Evolutionary conservation across 2,113 vertebrate species (phyloP).

Genomic region (Edolisoma coerulescens): DNA sequence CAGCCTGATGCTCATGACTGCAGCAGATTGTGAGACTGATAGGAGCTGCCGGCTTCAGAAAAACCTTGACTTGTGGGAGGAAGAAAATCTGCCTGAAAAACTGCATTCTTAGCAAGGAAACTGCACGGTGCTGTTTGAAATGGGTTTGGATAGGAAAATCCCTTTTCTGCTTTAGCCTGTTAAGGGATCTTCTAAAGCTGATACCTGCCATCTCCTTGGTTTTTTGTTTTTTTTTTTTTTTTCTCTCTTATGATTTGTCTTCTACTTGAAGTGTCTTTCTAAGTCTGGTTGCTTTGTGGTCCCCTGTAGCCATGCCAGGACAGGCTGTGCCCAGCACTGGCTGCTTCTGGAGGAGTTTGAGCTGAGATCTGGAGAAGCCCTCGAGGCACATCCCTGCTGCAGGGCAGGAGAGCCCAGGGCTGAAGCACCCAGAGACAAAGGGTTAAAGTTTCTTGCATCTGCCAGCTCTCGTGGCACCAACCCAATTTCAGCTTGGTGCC

Average conservation of each 20-base stretch:
- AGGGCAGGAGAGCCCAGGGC: background rate
- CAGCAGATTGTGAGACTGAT: constrained; percentile 1
- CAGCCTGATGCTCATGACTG: background rate
- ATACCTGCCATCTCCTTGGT: background rate
- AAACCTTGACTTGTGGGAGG: constrained; percentile 16
- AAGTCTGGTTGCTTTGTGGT: background rate
- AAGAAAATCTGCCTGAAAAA: constrained; percentile 21
- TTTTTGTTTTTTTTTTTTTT: background rate
- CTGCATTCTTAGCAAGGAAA: constrained; percentile 4
- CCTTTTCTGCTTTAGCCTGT: background rate
- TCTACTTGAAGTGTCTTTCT: background rate
- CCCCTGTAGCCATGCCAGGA: background rate
- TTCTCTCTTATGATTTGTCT: background rate
- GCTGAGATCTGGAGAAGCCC: background rate
- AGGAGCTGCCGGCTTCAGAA: background rate
- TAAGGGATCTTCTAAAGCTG: background rate
- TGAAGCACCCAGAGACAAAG: background rate
- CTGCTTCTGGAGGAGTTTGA: background rate
- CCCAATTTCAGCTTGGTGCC: background rate
- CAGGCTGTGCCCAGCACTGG: background rate
- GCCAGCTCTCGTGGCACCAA: background rate
- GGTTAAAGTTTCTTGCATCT: background rate
- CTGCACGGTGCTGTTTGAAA: background rate
- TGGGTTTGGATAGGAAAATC: background rate
- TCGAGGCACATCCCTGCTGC: rapidly evolving